phyloP scores from a whole-genome alignment of 2,113 vertebrate genomes.

The Nanorana parkeri region DNA sequence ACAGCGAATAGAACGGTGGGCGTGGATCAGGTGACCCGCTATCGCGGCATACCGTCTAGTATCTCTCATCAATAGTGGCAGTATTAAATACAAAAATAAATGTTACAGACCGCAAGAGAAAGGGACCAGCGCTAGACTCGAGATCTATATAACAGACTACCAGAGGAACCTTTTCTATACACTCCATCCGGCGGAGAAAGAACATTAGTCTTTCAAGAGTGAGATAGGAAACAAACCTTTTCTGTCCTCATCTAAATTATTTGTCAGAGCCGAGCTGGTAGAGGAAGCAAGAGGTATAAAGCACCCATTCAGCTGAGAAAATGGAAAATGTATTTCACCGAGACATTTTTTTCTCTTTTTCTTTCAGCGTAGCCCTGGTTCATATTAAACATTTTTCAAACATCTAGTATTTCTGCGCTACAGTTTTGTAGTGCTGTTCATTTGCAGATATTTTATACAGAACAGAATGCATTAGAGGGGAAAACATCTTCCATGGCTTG shows the following conservation, averaged over 20 bases:
- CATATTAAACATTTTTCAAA: neutral
- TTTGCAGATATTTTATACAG: neutral
- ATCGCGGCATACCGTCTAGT: no score
- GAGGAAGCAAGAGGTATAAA: conserved; percentile 25
- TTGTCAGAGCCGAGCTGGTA: conserved; percentile 32
- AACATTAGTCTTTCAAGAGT: conserved; percentile 28
- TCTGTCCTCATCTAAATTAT: conserved; percentile 49
- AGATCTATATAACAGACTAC: conserved; percentile 1
- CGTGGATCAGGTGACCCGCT: no score
- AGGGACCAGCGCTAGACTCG: neutral
- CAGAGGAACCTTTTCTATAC: conserved; percentile 25
- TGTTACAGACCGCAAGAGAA: neutral
- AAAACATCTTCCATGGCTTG: no score
- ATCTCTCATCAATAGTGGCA: no score
- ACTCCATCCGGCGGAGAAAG: neutral
- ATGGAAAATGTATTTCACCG: conserved; percentile 48
- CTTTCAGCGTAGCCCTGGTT: neutral
- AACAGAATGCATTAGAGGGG: no score
- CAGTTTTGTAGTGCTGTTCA: neutral
- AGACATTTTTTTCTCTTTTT: neutral
- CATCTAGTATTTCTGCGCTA: neutral
- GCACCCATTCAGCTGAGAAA: conserved; percentile 26
- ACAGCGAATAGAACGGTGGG: no score
- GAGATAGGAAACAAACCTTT: conserved; percentile 50
- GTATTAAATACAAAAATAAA: conserved; percentile 9